A percentile compares a stretch with the other conserved stretches of the same genome.
Conservation (phyloP, 2,113 vertebrate genomes). For the Polypterus bichir region DNA sequence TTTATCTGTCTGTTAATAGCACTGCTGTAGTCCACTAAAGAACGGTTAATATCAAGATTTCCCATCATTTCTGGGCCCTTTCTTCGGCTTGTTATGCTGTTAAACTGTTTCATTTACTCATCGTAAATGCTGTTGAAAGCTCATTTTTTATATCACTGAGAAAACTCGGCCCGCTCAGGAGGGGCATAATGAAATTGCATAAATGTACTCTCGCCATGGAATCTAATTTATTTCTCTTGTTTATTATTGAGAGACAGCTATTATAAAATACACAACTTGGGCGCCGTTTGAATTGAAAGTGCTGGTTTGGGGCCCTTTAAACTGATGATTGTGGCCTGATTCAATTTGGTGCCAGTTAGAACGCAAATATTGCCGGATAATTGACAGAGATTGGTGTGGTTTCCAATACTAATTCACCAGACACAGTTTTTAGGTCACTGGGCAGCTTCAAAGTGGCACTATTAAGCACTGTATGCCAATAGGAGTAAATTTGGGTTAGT, state of each 20-base stretch:
- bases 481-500: no score
- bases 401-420: slow-evolving; percentile 28
- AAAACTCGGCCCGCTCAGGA: slow-evolving; percentile 58
- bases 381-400: slow-evolving; percentile 50
- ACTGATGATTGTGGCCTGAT: slow-evolving; percentile 57
- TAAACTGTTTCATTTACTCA: slow-evolving; percentile 73
- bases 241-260: slow-evolving; percentile 68
- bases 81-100: slow-evolving; percentile 54
- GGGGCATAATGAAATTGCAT: slow-evolving; percentile 71
- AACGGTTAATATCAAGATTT: slow-evolving; percentile 32
- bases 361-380: slow-evolving; percentile 44
- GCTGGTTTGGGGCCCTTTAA: slow-evolving; percentile 47
- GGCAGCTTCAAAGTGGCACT: not conserved
- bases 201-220: slow-evolving; percentile 63
- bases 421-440: slow-evolving; percentile 15
- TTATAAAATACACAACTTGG: slow-evolving; percentile 63
- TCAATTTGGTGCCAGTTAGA: slow-evolving; percentile 59
- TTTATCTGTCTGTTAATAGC: not conserved
- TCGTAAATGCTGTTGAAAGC: slow-evolving; percentile 61
- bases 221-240: slow-evolving; percentile 77
- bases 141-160: slow-evolving; percentile 60
- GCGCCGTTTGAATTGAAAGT: slow-evolving; percentile 53
- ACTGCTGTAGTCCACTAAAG: slow-evolving; percentile 7
- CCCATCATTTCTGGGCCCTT: slow-evolving; percentile 49
- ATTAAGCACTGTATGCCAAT: no score